Evolutionary conservation across 2,888 invertebrate genomes (phyloP), one percentile per base, ranked within the genome.

Genomic region (Entomobrya proxima): DNA sequence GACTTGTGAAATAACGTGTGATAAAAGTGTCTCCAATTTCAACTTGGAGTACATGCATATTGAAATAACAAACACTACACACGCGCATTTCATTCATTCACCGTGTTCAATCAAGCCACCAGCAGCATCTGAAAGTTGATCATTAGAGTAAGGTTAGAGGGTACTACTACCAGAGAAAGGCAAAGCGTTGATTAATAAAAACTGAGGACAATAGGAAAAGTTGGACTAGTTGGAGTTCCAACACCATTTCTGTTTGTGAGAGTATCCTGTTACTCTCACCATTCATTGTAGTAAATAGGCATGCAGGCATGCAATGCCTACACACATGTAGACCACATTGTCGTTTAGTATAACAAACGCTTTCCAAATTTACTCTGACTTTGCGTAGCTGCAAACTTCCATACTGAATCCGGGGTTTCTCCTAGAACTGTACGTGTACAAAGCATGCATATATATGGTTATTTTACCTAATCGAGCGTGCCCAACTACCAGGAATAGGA

Each of bases 231-330:
- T 67, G 24, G 40, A 67, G 40, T 67, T 67, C 64, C 67, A 67
- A 67, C 67, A 67, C 67, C 24, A 32, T 61, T 61, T 61, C 32
- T 32, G n/a, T 61, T 32, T 61, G n/a, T n/a, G n/a, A n/a, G n/a
- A n/a, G n/a, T n/a, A n/a, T 61, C 21, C n/a, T 21, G 52, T n/a
- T n/a, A n/a, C n/a, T n/a, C n/a, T n/a, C n/a, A n/a, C n/a, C n/a
- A n/a, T n/a, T n/a, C n/a, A n/a, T n/a, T n/a, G n/a, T n/a, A n/a
- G n/a, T n/a, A n/a, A n/a, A n/a, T n/a, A n/a, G n/a, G n/a, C n/a
- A n/a, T n/a, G n/a, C n/a, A n/a, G n/a, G n/a, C n/a, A n/a, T n/a
- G n/a, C n/a, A n/a, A n/a, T n/a, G n/a, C n/a, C n/a, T n/a, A n/a
- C n/a, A n/a, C n/a, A n/a, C n/a, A n/a, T n/a, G n/a, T n/a, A n/a